phyloP scores from a whole-genome alignment of 2,113 vertebrate genomes.

The Notothenia coriiceps region DNA sequence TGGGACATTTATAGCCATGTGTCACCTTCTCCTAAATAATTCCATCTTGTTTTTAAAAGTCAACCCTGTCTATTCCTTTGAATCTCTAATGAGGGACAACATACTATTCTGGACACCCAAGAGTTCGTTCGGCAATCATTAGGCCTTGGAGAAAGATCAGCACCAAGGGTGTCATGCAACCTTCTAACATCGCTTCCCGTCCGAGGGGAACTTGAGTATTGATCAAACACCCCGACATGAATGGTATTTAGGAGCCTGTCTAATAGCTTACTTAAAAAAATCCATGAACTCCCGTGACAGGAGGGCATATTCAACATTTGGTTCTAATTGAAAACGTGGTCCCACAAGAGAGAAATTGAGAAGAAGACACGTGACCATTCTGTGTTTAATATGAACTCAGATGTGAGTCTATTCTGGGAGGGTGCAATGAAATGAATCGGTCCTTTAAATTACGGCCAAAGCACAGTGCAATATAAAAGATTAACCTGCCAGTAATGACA shows the following conservation, averaged over 20 bases:
- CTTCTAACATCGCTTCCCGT: conserved; percentile 56
- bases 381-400: background rate
- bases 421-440: background rate
- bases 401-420: background rate
- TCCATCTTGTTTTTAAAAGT: conserved; percentile 38
- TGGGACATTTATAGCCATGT: conserved; percentile 21
- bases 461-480: conserved; percentile 4
- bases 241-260: conserved; percentile 19
- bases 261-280: conserved; percentile 8
- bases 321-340: background rate
- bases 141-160: conserved; percentile 64
- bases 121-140: conserved; percentile 41
- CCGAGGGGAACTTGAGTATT: conserved; percentile 36
- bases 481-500: background rate
- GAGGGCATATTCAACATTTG: background rate
- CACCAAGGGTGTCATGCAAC: conserved; percentile 51
- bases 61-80: background rate
- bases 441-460: conserved; percentile 11
- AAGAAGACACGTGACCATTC: background rate
- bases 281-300: background rate
- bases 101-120: conserved; percentile 46
- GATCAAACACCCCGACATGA: conserved; percentile 55
- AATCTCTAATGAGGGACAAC: conserved; percentile 59
- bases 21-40: conserved; percentile 31
- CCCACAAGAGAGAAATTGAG: background rate